Evolutionary conservation across 2,888 invertebrate genomes (phyloP).

Genomic region (Meloe dianella): DNA sequence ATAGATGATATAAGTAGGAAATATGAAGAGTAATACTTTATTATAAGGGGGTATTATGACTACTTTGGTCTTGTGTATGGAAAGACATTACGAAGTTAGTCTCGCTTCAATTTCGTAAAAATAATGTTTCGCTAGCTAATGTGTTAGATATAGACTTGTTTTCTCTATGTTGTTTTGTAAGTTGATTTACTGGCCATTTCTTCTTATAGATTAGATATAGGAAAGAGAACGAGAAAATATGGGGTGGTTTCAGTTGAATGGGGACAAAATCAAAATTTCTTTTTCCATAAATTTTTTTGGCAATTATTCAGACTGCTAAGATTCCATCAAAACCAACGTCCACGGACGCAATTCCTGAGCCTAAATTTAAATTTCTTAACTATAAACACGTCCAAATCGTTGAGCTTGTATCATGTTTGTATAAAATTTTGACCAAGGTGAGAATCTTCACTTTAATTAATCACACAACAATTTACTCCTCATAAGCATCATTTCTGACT

Average conservation of each 20-base stretch:
- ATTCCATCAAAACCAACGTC: too few species aligned
- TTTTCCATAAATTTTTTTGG: too few species aligned
- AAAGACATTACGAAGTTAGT: constrained; percentile 42
- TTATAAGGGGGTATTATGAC: constrained; percentile 41
- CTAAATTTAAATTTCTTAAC: too few species aligned
- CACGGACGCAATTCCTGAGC: too few species aligned
- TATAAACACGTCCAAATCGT: too few species aligned
- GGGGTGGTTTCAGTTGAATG: not conserved
- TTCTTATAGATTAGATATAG: constrained; percentile 23
- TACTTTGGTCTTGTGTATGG: constrained; percentile 27
- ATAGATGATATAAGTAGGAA: constrained; percentile 47
- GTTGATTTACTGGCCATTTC: constrained; percentile 30
- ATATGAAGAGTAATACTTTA: constrained; percentile 48
- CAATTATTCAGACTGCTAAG: too few species aligned
- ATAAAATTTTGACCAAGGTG: too few species aligned
- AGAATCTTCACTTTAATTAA: too few species aligned
- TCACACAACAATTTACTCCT: too few species aligned
- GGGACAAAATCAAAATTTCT: not conserved
- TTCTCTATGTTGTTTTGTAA: constrained; percentile 15
- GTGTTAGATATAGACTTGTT: constrained; percentile 26
- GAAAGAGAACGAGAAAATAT: not conserved
- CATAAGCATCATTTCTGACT: too few species aligned
- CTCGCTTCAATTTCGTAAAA: constrained; percentile 34
- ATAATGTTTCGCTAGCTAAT: constrained; percentile 41
- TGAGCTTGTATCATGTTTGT: too few species aligned